Base-by-base conservation (phyloP, 64 coral and sea anemone genomes). In the Montipora capricornis region DNA sequence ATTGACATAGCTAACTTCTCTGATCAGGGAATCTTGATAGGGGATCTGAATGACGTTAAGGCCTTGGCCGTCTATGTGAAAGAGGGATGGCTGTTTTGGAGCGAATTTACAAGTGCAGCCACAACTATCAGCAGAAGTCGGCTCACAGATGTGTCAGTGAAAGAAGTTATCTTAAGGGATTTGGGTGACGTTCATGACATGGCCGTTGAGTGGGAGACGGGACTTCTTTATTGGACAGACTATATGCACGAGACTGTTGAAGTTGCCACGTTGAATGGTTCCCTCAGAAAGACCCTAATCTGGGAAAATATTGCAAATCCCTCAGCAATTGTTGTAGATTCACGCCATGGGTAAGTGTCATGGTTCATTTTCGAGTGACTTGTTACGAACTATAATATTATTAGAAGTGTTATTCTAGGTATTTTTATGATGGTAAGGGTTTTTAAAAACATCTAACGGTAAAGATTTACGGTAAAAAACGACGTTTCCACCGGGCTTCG, bases 201-300 rank as follows among this genome's bases (percentile, higher is more conserved):
- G 26, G 90, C 90, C 10, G 37, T 91, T 4, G 90, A 91, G 4
- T 83, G 79, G 90, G 49, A 82, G 4, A 71, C 78, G 8, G 55
- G 26, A 37, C 73, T 91, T 20, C 51, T 91, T 26, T 91, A 91
- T 52, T 91, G 90, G 90, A 83, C 90, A 5, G 90, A 91, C 73
- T 58, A 29, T 1, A 76, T 59, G 20, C 48, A 91, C 37, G 81
- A 91, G 64, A 91, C 62, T 19, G 70, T 91, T 48, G 90, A 76
- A 61, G 90, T 91, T 70, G 79, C 90, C 8, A 53, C 19, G 47
- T 66, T 83, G 37, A 70, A 91, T 91, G 90, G 90, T 2, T 60
- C 90, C 17, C 20, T 37, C 20, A 83, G 90, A 57, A 82, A 83
- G 66, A 91, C 80, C 15, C 47, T 91, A 2, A 73, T 91, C 29